These are phyloP conservation scores for Molothrus ater DNA, from an alignment of 2,797 vertebrate genomes.

Conservation along the genomic window DNA sequence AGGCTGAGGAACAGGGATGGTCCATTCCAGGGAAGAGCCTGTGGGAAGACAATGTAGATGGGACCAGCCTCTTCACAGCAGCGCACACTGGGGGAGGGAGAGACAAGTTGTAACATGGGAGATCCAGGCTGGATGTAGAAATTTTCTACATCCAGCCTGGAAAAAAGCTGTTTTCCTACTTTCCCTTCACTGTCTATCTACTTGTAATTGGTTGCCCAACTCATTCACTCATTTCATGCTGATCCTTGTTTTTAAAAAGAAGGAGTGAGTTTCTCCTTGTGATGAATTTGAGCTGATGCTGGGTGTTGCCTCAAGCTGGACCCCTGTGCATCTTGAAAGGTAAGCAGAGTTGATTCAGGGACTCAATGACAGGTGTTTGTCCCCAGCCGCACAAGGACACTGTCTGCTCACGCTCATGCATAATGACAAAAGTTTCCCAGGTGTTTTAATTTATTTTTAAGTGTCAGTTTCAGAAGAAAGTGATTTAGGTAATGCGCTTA, in stretches of 20 bases:
- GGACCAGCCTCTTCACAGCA: not conserved
- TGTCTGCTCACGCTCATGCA: accelerated
- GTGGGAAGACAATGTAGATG: accelerated
- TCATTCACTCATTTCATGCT: not conserved
- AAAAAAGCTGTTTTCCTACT: not conserved
- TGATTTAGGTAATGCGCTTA: not conserved
- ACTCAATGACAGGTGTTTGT: not conserved
- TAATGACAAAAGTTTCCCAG: not conserved
- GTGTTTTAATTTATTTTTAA: not conserved
- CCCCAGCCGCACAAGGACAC: not conserved
- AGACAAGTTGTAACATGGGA: not conserved
- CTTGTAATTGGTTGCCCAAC: not conserved
- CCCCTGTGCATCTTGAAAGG: not conserved
- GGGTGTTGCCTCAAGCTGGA: not conserved
- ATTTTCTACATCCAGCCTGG: too few species aligned
- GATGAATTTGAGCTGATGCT: not conserved
- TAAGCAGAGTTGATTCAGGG: not conserved
- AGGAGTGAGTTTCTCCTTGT: not conserved
- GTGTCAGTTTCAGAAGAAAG: not conserved
- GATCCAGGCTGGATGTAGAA: not conserved
- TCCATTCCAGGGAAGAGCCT: not conserved
- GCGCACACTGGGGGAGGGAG: not conserved
- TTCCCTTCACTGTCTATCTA: not conserved
- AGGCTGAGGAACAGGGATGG: not conserved
- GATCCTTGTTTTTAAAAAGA: not conserved